Evolutionary conservation across 1,140 invertebrate species (phyloP).

Genomic region (Drosophila novamexicana): DNA sequence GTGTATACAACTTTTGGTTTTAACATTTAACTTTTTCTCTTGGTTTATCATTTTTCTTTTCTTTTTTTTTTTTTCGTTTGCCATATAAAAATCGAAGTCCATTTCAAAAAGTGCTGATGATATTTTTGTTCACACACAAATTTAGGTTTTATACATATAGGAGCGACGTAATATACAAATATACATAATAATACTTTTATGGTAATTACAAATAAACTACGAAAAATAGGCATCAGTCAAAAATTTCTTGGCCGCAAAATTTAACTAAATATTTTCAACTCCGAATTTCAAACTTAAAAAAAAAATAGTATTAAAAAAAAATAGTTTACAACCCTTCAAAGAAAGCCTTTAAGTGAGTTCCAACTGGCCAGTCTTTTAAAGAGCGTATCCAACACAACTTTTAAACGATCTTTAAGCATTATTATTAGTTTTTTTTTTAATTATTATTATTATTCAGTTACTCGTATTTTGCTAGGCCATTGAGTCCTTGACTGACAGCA

Average conservation of each 20-base stretch:
- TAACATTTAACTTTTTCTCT: conserved; percentile 42
- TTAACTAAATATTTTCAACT: conserved; percentile 35
- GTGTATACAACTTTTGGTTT: conserved; percentile 66
- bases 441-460: conserved; percentile 14
- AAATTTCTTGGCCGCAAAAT: conserved; percentile 77
- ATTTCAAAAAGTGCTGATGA: conserved; percentile 84
- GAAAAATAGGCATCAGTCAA: conserved; percentile 82
- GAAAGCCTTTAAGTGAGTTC: not conserved
- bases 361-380: conserved; percentile 19
- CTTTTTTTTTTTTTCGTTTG: conserved; percentile 48
- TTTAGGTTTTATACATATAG: conserved; percentile 79
- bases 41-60: conserved; percentile 24
- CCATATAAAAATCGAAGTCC: conserved; percentile 84
- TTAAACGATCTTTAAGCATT: conserved; percentile 12
- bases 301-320: conserved; percentile 21
- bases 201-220: conserved; percentile 67
- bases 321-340: conserved; percentile 8
- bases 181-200: conserved; percentile 66
- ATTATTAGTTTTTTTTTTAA: conserved; percentile 2
- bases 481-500: conserved; percentile 76
- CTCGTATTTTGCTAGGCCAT: conserved; percentile 68
- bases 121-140: conserved; percentile 84
- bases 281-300: conserved; percentile 36
- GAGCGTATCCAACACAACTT: conserved; percentile 12
- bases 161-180: conserved; percentile 73